phyloP scores from a whole-genome alignment of 2,888 invertebrate genomes.

The Lamellibrachia satsuma region DNA sequence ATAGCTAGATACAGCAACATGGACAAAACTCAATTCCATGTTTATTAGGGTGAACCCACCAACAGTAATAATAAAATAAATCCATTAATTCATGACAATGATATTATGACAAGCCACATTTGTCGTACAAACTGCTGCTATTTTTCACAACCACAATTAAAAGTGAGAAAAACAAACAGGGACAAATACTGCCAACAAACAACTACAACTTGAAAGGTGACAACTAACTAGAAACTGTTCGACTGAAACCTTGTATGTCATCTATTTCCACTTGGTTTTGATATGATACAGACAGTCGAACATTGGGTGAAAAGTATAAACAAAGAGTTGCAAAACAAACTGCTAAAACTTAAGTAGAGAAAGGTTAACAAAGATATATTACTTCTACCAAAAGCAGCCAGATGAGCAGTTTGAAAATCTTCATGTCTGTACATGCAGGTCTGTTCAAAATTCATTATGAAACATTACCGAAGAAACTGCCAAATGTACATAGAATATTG shows the following conservation, averaged over 20 bases:
- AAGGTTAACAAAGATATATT: neutral
- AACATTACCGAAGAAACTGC: neutral
- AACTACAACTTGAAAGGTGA: neutral
- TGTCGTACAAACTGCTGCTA: neutral
- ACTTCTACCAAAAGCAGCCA: neutral
- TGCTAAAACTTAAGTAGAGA: neutral
- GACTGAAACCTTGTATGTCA: neutral
- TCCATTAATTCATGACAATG: neutral
- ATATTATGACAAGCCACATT: neutral
- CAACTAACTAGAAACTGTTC: neutral
- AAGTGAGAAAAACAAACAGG: neutral
- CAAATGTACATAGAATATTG: neutral
- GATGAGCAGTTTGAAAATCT: neutral
- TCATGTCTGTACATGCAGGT: too few species aligned
- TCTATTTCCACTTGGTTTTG: neutral
- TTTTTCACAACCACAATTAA: constrained; percentile 6
- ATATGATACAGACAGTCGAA: neutral
- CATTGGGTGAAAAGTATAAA: neutral
- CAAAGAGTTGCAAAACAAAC: neutral
- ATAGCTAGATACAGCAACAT: neutral
- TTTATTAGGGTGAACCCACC: neutral
- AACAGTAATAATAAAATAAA: neutral
- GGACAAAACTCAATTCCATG: neutral
- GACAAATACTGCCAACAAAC: neutral
- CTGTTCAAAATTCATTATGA: neutral